Conservation (phyloP, 2,113 vertebrate genomes). For the Crypturellus undulatus region DNA sequence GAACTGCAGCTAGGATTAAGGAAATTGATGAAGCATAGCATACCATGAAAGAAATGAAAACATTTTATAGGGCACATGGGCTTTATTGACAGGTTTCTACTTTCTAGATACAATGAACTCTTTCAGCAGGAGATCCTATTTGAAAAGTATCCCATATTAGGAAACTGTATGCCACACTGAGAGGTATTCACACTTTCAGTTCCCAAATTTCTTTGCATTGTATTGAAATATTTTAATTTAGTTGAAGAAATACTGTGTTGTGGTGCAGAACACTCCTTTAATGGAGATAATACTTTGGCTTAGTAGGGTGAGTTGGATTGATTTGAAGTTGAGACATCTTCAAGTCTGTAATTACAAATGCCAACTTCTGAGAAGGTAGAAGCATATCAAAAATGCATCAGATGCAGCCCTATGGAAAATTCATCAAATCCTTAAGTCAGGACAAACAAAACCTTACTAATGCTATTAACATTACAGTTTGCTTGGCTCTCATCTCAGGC, state of each 20-base stretch:
- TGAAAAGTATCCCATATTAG: slow-evolving; percentile 58
- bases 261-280: slow-evolving; percentile 39
- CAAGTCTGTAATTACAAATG: slow-evolving; percentile 36
- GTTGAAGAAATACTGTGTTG: slow-evolving; percentile 16
- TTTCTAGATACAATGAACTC: slow-evolving; percentile 55
- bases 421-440: slow-evolving; percentile 37
- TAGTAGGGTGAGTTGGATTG: not conserved
- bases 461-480: not conserved
- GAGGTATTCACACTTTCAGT: not conserved
- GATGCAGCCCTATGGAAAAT: slow-evolving; percentile 4
- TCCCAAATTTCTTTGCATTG: not conserved
- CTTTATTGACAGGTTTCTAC: slow-evolving; percentile 67
- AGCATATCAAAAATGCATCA: not conserved
- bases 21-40: slow-evolving; percentile 62
- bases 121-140: slow-evolving; percentile 48
- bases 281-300: slow-evolving; percentile 39
- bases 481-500: not conserved
- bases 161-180: slow-evolving; percentile 53
- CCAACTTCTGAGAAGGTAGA: not conserved
- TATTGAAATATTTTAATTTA: slow-evolving; percentile 3
- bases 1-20: slow-evolving; percentile 70
- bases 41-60: slow-evolving; percentile 75
- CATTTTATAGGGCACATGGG: slow-evolving; percentile 60
- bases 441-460: slow-evolving; percentile 25
- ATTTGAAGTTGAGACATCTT: not conserved